Evolutionary conservation across 2,113 vertebrate genomes (phyloP).

Genomic region (Phasianus colchicus): DNA sequence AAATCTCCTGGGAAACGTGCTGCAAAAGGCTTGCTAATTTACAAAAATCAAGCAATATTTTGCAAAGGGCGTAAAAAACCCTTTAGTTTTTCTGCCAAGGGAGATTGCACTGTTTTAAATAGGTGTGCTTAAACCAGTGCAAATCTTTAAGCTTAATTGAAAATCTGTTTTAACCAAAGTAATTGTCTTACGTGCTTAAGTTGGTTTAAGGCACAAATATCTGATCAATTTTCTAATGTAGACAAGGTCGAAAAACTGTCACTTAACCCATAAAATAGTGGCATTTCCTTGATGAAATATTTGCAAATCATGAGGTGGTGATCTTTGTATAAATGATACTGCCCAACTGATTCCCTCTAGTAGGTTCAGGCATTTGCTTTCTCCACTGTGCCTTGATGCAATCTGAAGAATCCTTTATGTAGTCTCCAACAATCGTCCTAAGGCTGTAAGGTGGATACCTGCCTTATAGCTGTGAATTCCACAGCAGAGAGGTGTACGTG

Average conservation of each 20-base stretch:
- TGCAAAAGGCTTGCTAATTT: conserved; percentile 52
- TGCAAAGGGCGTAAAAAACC: neutral
- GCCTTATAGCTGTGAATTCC: neutral
- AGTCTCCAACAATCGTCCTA: neutral
- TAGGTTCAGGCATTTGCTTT: neutral
- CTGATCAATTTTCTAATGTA: neutral
- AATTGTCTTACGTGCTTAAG: neutral
- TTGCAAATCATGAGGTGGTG: neutral
- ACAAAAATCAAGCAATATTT: conserved; percentile 47
- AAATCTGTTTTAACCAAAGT: conserved; percentile 22
- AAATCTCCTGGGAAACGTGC: conserved; percentile 54
- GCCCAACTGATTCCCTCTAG: neutral
- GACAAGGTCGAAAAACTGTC: neutral
- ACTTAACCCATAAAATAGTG: neutral
- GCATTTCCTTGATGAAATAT: neutral
- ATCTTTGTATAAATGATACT: neutral
- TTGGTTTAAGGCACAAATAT: neutral
- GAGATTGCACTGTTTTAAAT: neutral
- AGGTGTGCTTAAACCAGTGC: neutral
- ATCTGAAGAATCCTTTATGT: neutral
- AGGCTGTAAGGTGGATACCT: neutral
- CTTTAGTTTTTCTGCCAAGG: conserved; percentile 25
- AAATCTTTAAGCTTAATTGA: conserved; percentile 4
- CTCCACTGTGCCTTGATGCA: neutral
- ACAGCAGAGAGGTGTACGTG: neutral